A percentile compares a stretch with the other conserved stretches of the same genome.
Conservation (phyloP, 2,888 invertebrate species). For the Ochropleura leucogaster region DNA sequence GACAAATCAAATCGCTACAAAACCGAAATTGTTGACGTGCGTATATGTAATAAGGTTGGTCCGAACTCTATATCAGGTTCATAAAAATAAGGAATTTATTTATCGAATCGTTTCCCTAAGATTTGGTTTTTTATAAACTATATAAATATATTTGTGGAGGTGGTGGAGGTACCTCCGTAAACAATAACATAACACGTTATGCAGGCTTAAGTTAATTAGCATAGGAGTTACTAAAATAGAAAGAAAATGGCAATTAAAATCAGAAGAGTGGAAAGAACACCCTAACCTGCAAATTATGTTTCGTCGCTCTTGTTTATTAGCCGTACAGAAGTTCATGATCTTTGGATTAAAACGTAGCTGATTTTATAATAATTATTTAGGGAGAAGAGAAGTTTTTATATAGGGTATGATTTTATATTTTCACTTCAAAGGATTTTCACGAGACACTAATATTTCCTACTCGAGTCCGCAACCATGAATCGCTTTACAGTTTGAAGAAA, state of each 20-base stretch:
- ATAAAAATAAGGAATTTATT: background rate
- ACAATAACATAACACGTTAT: background rate
- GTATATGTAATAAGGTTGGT: background rate
- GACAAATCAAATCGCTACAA: background rate
- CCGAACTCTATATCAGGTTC: background rate
- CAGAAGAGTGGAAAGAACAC: background rate
- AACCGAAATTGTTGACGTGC: background rate
- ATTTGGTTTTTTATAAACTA: background rate
- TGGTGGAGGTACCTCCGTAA: background rate
- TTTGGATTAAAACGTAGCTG: background rate
- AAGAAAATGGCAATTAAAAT: constrained; percentile 5
- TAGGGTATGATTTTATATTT: background rate
- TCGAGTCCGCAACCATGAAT: background rate
- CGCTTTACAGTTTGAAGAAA: background rate
- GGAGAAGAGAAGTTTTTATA: background rate
- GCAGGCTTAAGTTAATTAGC: too few species aligned
- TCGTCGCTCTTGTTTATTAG: background rate
- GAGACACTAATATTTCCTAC: background rate
- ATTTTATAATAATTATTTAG: background rate
- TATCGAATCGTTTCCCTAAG: background rate
- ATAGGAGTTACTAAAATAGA: too few species aligned
- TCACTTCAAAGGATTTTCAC: background rate
- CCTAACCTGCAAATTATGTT: background rate
- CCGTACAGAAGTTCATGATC: background rate
- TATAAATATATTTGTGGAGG: background rate